Conservation (phyloP, 1,140 invertebrate genomes). For the Atta colombica region DNA sequence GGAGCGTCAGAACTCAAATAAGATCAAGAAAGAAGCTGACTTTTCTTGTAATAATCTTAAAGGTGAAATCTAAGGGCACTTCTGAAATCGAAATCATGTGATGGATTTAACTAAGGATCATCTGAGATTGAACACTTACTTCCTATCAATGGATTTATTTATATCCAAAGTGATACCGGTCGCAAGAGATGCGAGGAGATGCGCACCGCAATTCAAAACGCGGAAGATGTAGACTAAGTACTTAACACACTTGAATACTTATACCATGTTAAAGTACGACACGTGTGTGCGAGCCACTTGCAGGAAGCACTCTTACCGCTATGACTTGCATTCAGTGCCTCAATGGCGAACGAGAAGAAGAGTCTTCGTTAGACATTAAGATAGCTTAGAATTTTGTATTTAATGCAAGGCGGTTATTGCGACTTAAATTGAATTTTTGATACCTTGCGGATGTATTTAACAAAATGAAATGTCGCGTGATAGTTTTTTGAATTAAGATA, state of each 20-base stretch:
- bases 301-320: neutral
- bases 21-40: neutral
- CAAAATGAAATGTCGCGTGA: neutral
- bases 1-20: neutral
- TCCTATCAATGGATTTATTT: slow-evolving; percentile 2
- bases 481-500: neutral
- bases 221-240: slow-evolving; percentile 1
- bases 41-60: neutral
- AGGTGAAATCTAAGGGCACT: neutral
- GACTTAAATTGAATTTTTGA: neutral
- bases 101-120: neutral
- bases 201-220: neutral
- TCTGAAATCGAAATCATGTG: neutral
- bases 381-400: neutral
- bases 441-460: neutral
- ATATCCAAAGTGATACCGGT: slow-evolving; percentile 1
- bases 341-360: neutral
- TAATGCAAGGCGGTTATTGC: neutral
- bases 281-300: neutral
- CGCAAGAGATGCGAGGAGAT: neutral
- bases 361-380: neutral
- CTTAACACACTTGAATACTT: neutral
- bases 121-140: neutral
- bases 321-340: slow-evolving; percentile 1
- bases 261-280: slow-evolving; percentile 8